Evolutionary conservation across 2,113 vertebrate genomes (phyloP).

Genomic region (Macaca mulatta): DNA sequence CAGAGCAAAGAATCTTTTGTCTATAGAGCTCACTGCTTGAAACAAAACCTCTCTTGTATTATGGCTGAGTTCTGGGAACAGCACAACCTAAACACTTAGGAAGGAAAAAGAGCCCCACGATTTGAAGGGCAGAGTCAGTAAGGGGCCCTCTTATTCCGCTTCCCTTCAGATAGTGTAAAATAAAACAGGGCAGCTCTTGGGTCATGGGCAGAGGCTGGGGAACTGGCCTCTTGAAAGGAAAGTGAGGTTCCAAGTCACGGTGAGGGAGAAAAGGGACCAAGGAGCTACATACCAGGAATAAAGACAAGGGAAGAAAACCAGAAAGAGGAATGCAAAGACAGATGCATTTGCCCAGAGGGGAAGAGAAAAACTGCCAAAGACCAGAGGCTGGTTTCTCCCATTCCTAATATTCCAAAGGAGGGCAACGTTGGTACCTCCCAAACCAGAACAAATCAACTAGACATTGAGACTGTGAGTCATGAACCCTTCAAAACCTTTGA

Average conservation of each 20-base stretch:
- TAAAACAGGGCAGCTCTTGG: neutral
- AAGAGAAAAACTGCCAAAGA: neutral
- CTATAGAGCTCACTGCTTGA: neutral
- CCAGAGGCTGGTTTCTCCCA: neutral
- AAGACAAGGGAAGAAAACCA: neutral
- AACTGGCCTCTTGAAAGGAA: neutral
- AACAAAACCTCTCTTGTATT: slow-evolving; percentile 69
- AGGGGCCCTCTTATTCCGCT: neutral
- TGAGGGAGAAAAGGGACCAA: neutral
- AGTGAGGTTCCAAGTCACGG: neutral
- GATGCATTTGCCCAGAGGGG: neutral
- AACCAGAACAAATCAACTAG: neutral
- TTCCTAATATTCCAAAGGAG: neutral
- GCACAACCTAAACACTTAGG: neutral
- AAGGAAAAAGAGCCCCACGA: neutral
- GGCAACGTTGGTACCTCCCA: neutral
- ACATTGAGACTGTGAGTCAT: neutral
- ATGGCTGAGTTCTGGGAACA: slow-evolving; percentile 39
- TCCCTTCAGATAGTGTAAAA: slow-evolving; percentile 17
- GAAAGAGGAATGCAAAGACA: neutral
- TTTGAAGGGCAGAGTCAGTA: neutral
- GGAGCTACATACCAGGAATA: neutral
- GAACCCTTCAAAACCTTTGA: neutral
- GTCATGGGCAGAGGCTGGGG: neutral
- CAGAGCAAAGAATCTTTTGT: slow-evolving; percentile 65